Evolutionary conservation across 2,888 invertebrate species (phyloP).

Genomic region (Plagodis pulveraria): DNA sequence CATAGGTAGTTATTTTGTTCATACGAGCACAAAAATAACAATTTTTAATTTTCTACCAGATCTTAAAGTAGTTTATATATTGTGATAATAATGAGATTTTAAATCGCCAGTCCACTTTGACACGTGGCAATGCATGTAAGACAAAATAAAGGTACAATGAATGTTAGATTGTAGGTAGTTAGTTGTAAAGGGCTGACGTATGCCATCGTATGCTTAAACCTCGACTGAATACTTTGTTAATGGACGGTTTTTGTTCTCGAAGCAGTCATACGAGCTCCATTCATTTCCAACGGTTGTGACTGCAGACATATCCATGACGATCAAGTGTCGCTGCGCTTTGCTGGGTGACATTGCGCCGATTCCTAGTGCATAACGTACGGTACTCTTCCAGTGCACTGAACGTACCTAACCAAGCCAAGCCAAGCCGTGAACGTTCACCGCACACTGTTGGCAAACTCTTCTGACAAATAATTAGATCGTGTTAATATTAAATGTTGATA

Average conservation of each 20-base stretch:
- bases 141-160: slow-evolving; percentile 80
- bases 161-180: slow-evolving; percentile 66
- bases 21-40: slow-evolving; percentile 77
- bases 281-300: slow-evolving; percentile 77
- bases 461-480: slow-evolving; percentile 75
- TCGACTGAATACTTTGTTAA: slow-evolving; percentile 64
- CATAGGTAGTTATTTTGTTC: slow-evolving; percentile 54
- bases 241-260: slow-evolving; percentile 47
- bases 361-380: slow-evolving; percentile 1
- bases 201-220: slow-evolving; percentile 50
- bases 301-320: slow-evolving; percentile 75
- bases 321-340: background rate
- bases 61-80: slow-evolving; percentile 80
- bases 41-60: slow-evolving; percentile 77
- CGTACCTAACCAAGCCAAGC: background rate
- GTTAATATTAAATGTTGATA: slow-evolving; percentile 66
- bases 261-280: slow-evolving; percentile 62
- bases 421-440: slow-evolving; percentile 42
- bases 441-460: slow-evolving; percentile 67
- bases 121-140: slow-evolving; percentile 69
- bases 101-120: slow-evolving; percentile 64
- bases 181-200: slow-evolving; percentile 66
- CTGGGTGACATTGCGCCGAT: background rate
- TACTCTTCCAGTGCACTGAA: slow-evolving; percentile 29
- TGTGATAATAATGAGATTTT: slow-evolving; percentile 84